A percentile compares a stretch with the other conserved stretches of the same genome.
Conservation (phyloP, 2,888 invertebrate species). For the Frankliniella fusca region DNA sequence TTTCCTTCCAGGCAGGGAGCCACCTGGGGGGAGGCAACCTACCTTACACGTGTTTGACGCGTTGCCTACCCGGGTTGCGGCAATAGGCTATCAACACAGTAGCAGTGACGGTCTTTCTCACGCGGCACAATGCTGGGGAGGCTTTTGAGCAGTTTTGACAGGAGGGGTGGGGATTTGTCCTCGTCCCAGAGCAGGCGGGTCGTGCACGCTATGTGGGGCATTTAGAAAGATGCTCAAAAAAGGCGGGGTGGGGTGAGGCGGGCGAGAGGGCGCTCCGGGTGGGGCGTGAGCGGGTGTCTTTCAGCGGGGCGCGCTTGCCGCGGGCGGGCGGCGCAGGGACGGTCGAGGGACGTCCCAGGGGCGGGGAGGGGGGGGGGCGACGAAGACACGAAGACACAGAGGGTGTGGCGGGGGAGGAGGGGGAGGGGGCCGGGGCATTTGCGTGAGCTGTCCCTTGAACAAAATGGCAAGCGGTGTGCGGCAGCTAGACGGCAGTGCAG, state of each 20-base stretch:
- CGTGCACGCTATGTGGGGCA: conserved; percentile 1
- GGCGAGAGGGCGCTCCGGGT: neutral
- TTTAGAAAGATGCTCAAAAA: neutral
- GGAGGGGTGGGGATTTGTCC: conserved; percentile 1
- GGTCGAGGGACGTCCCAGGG: neutral
- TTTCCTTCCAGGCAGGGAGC: too few species aligned
- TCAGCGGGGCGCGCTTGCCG: neutral
- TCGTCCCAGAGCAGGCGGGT: neutral
- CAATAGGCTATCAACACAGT: too few species aligned
- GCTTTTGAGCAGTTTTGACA: too few species aligned
- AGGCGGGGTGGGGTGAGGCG: neutral
- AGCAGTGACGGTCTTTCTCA: too few species aligned
- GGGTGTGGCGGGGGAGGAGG: neutral
- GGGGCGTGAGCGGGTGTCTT: neutral
- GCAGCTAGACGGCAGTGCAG: neutral
- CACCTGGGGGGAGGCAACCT: too few species aligned
- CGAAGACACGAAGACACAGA: neutral
- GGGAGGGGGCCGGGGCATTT: neutral
- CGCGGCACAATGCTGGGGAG: too few species aligned
- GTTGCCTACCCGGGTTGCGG: too few species aligned
- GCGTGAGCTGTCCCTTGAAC: conserved; percentile 8
- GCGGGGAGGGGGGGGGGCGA: neutral
- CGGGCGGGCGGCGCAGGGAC: neutral
- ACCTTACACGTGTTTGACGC: too few species aligned
- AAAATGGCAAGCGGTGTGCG: neutral